Conservation (phyloP, 1,140 invertebrate species). For the Meteorus sp. region DNA sequence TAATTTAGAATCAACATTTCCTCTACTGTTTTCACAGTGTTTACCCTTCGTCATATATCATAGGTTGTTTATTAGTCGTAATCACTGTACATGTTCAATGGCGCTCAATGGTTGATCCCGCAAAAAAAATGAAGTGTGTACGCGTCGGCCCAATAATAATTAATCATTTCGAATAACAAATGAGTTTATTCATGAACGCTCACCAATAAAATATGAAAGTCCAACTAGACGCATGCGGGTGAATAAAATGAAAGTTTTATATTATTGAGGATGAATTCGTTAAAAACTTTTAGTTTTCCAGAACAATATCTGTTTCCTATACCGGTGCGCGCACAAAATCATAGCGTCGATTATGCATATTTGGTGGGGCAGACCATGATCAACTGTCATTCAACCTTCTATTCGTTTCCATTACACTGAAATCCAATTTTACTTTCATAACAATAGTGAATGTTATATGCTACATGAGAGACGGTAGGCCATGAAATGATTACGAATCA, state of each 20-base stretch:
- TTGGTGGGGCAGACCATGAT: constrained; percentile 34
- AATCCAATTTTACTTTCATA: constrained; percentile 35
- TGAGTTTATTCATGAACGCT: not conserved
- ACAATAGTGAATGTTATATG: constrained; percentile 47
- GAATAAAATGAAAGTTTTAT: not conserved
- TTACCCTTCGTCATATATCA: no score
- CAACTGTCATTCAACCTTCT: constrained; percentile 36
- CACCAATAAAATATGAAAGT: constrained; percentile 8
- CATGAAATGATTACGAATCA: constrained; percentile 50
- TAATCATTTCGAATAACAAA: constrained; percentile 45
- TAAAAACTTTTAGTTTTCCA: not conserved
- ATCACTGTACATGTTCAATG: constrained; percentile 57
- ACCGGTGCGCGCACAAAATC: constrained; percentile 35
- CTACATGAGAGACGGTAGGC: constrained; percentile 50
- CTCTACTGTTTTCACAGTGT: no score
- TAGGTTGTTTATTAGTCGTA: constrained; percentile 58
- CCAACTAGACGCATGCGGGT: no score
- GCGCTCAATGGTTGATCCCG: constrained; percentile 50
- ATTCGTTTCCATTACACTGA: constrained; percentile 39
- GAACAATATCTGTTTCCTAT: no score
- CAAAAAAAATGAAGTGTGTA: constrained; percentile 50
- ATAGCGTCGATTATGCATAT: constrained; percentile 16
- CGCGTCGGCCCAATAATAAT: constrained; percentile 54
- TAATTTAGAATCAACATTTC: no score
- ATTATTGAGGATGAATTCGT: not conserved